A percentile compares a stretch with the other conserved stretches of the same genome.
Conservation (phyloP, 2,888 invertebrate genomes). For the Agapostemon virescens region DNA sequence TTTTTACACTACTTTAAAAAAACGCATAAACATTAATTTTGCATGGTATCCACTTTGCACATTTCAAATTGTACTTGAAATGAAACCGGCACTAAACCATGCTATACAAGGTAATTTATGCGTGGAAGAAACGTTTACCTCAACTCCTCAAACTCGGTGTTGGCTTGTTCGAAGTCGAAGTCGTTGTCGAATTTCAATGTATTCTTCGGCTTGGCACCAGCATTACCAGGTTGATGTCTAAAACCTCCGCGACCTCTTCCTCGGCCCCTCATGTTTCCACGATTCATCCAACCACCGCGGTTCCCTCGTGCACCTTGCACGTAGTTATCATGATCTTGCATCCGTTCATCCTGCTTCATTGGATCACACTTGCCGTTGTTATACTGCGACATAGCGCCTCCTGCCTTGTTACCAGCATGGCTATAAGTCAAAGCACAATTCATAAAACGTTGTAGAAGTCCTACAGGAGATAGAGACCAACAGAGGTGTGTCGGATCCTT, state of each 20-base stretch:
- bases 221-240: conserved; percentile 75
- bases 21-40: conserved; percentile 67
- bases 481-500: not conserved
- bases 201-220: conserved; percentile 83
- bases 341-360: conserved; percentile 69
- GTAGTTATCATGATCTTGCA: conserved; percentile 71
- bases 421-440: conserved; percentile 53
- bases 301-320: conserved; percentile 79
- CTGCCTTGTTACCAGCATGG: conserved; percentile 72
- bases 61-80: conserved; percentile 71
- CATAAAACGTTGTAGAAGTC: not conserved
- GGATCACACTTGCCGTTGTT: conserved; percentile 74
- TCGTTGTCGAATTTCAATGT: conserved; percentile 96
- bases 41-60: conserved; percentile 76
- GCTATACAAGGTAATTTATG: conserved; percentile 44
- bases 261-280: conserved; percentile 78
- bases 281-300: conserved; percentile 77
- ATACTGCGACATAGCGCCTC: conserved; percentile 76
- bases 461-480: not conserved
- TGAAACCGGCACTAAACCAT: conserved; percentile 74
- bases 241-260: conserved; percentile 77
- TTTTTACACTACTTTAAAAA: conserved; percentile 61
- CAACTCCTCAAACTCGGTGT: conserved; percentile 97
- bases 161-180: conserved; percentile 99
- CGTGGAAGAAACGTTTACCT: conserved; percentile 76